Evolutionary conservation across 2,888 invertebrate species (phyloP).

Genomic region (Apamea anceps): DNA sequence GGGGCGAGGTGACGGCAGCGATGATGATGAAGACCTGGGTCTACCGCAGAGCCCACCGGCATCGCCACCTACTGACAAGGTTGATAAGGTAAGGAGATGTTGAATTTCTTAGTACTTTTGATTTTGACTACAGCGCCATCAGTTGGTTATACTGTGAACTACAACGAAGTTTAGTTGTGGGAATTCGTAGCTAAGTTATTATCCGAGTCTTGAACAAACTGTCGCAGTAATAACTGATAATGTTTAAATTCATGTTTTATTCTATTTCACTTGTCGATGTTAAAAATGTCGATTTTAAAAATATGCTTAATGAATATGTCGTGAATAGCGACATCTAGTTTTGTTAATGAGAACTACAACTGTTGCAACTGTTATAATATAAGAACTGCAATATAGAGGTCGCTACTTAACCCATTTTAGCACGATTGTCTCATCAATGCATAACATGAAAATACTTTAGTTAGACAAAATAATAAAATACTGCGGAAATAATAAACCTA

Average conservation of each 20-base stretch:
- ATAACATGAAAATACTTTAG: neutral
- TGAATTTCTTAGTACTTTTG: accelerated
- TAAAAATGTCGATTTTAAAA: accelerated
- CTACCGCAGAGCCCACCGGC: constrained; percentile 94
- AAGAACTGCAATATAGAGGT: constrained; percentile 10
- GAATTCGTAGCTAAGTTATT: neutral
- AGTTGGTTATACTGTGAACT: constrained; percentile 4
- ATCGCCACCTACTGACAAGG: constrained; percentile 90
- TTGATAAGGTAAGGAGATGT: constrained; percentile 80
- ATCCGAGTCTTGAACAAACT: neutral
- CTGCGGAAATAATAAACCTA: neutral
- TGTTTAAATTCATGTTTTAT: neutral
- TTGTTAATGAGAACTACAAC: neutral
- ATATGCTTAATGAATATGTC: accelerated
- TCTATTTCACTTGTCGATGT: accelerated
- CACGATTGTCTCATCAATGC: neutral
- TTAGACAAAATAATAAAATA: neutral
- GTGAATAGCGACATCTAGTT: constrained; percentile 20
- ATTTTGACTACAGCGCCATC: constrained; percentile 34
- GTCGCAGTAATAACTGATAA: accelerated
- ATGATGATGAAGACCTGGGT: constrained; percentile 93
- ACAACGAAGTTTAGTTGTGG: neutral
- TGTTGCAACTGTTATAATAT: neutral
- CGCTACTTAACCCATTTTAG: constrained; percentile 11
- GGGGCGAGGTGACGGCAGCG: constrained; percentile 92